Evolutionary conservation across 1,140 invertebrate species (phyloP).

Genomic region (Campoletis sonorensis): DNA sequence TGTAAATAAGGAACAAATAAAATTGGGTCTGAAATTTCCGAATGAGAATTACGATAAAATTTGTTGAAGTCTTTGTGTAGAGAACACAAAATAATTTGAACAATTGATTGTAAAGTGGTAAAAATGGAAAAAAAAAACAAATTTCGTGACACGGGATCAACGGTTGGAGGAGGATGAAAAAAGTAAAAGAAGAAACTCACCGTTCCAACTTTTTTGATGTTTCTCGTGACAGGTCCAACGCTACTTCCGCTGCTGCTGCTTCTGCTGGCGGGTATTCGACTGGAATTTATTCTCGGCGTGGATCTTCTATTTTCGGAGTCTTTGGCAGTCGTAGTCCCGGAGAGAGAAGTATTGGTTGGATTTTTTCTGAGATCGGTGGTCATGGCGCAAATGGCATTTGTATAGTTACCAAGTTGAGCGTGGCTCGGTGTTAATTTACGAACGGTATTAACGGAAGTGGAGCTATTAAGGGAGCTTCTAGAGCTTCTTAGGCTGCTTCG

Average conservation of each 20-base stretch:
- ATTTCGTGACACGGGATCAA: too few relatives aligned
- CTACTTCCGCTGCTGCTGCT: constrained; percentile 86
- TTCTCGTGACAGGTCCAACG: constrained; percentile 75
- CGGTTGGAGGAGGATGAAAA: too few relatives aligned
- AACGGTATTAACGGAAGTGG: constrained; percentile 87
- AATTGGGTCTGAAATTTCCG: too few relatives aligned
- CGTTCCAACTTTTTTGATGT: constrained; percentile 61
- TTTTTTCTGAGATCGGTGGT: constrained; percentile 71
- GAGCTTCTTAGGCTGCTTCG: constrained; percentile 88
- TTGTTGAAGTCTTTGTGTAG: too few relatives aligned
- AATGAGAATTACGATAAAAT: too few relatives aligned
- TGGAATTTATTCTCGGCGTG: constrained; percentile 58
- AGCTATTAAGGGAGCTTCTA: constrained; percentile 88
- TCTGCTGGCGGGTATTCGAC: constrained; percentile 81
- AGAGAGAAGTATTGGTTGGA: constrained; percentile 46
- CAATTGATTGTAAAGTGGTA: too few relatives aligned
- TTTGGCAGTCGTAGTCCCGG: constrained; percentile 57
- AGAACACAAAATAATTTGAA: too few relatives aligned
- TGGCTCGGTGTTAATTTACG: constrained; percentile 79
- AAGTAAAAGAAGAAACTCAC: constrained; percentile 58
- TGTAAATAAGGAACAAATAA: too few relatives aligned
- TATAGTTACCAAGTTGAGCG: constrained; percentile 69
- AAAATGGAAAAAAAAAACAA: too few relatives aligned
- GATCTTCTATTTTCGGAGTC: constrained; percentile 68
- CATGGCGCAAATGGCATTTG: constrained; percentile 69